Evolutionary conservation across 2,888 invertebrate genomes (phyloP).

Genomic region (Torymus aiolomorphi): DNA sequence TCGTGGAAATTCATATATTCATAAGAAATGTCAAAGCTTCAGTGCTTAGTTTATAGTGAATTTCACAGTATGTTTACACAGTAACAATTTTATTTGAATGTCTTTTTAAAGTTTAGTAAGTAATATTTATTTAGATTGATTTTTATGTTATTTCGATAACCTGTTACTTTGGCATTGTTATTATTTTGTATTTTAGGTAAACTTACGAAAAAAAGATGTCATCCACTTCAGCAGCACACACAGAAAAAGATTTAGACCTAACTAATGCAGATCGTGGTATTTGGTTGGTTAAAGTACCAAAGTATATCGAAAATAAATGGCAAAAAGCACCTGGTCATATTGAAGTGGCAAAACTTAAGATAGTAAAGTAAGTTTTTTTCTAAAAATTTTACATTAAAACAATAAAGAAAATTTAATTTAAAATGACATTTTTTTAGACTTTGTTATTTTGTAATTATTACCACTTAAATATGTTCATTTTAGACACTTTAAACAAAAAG

Average conservation of each 20-base stretch:
- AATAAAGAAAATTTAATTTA: slow-evolving; percentile 3
- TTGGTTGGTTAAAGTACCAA: slow-evolving; percentile 97
- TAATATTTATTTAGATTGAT: no score
- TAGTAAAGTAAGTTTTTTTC: slow-evolving; percentile 81
- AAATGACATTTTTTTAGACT: slow-evolving; percentile 5
- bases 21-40: no score
- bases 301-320: slow-evolving; percentile 97
- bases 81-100: no score
- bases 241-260: slow-evolving; percentile 89
- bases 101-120: no score
- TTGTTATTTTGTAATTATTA: no score
- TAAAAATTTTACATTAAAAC: no score
- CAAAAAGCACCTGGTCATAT: slow-evolving; percentile 92
- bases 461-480: slow-evolving; percentile 56
- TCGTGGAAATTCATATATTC: no score
- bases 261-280: slow-evolving; percentile 93
- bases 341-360: slow-evolving; percentile 95
- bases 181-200: background rate
- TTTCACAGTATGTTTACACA: no score
- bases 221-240: slow-evolving; percentile 76
- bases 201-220: background rate
- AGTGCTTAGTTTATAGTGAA: no score
- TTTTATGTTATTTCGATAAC: no score
- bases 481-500: slow-evolving; percentile 84
- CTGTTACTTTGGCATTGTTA: no score